Percentiles rank a stretch among this genome's conserved stretches.
Conservation (phyloP, 2,113 vertebrate species). For the Pipa parva region DNA sequence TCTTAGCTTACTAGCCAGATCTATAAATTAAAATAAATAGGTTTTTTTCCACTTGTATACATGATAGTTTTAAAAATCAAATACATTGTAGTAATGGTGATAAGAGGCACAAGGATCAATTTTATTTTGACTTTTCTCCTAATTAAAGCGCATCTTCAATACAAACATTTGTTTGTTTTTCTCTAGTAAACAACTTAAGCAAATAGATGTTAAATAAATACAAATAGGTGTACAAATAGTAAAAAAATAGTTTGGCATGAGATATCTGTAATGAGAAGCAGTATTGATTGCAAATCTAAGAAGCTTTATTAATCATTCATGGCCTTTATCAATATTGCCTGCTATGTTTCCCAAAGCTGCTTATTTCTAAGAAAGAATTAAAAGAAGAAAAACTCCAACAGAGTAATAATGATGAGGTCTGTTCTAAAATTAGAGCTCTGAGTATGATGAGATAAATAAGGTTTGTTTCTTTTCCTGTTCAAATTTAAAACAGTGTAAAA, state of each 20-base stretch:
- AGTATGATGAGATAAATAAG: neutral
- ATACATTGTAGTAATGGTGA: neutral
- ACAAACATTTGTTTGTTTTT: slow-evolving; percentile 10
- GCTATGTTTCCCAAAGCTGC: slow-evolving; percentile 63
- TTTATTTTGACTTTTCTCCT: neutral
- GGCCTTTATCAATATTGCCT: slow-evolving; percentile 68
- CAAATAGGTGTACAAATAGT: slow-evolving; percentile 24
- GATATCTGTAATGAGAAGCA: slow-evolving; percentile 64
- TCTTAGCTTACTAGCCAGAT: too few relatives aligned
- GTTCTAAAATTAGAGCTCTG: slow-evolving; percentile 29
- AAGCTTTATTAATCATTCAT: slow-evolving; percentile 79
- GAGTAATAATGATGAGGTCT: neutral
- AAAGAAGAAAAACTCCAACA: slow-evolving; percentile 34
- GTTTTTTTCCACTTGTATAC: neutral
- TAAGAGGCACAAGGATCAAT: slow-evolving; percentile 2
- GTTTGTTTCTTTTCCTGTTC: neutral
- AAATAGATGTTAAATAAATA: slow-evolving; percentile 22
- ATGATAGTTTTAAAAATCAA: neutral
- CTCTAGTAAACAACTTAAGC: slow-evolving; percentile 12
- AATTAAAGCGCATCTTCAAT: slow-evolving; percentile 15
- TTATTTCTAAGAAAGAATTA: slow-evolving; percentile 51
- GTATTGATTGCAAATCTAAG: slow-evolving; percentile 69
- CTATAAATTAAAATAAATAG: too few relatives aligned
- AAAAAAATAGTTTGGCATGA: slow-evolving; percentile 36
- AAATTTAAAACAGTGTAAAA: too few relatives aligned